A percentile compares a stretch with the other conserved stretches of the same genome.
phyloP scores from a whole-genome alignment of 2,797 vertebrate genomes.

The Liasis olivaceus region DNA sequence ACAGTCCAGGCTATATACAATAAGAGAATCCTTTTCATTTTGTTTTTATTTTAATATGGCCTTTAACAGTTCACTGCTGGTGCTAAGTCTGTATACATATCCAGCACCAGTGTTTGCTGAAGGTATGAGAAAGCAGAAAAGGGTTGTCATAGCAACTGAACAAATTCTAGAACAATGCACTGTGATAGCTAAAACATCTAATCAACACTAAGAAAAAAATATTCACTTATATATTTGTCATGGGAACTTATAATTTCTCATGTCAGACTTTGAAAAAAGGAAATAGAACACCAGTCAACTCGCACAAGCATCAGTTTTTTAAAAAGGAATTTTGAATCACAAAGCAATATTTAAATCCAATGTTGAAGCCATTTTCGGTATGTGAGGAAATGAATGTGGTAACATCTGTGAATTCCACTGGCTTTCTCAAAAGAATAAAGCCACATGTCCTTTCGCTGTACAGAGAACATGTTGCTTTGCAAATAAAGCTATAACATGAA shows the following conservation, averaged over 20 bases:
- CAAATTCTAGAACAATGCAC: constrained; percentile 50
- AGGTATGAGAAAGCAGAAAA: constrained; percentile 59
- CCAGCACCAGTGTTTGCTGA: constrained; percentile 8
- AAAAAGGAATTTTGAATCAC: background rate
- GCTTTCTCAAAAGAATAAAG: constrained; percentile 25
- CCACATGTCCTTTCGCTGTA: background rate
- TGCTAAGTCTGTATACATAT: constrained; percentile 39
- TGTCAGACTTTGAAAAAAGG: constrained; percentile 28
- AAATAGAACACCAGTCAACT: background rate
- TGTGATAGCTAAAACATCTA: constrained; percentile 59
- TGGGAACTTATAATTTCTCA: constrained; percentile 39
- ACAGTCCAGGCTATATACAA: background rate
- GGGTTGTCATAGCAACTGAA: constrained; percentile 66
- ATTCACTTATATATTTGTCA: constrained; percentile 33
- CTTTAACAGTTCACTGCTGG: constrained; percentile 10
- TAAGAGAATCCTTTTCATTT: background rate
- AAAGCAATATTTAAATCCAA: background rate
- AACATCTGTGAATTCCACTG: constrained; percentile 37
- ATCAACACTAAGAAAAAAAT: constrained; percentile 53
- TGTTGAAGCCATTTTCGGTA: constrained; percentile 4
- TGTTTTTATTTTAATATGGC: constrained; percentile 27
- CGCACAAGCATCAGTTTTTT: background rate
- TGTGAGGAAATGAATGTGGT: constrained; percentile 25
- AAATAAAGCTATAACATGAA: constrained; percentile 8
- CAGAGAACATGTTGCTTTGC: constrained; percentile 14